Evolutionary conservation across 1,140 invertebrate genomes (phyloP).

Genomic region (Prorops nasuta): DNA sequence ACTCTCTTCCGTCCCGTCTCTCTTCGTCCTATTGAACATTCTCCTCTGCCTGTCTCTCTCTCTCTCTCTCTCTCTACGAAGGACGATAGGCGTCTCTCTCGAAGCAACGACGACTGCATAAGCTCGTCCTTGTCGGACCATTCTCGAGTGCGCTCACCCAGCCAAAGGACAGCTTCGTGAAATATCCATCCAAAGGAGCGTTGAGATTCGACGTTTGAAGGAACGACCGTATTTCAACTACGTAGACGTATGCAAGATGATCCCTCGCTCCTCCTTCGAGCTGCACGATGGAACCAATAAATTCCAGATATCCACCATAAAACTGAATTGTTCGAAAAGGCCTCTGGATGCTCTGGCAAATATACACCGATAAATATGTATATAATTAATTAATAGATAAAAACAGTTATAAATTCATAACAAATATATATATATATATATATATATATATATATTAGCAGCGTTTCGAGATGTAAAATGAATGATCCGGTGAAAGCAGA

Average conservation of each 20-base stretch:
- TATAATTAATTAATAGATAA: no score
- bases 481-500: no score
- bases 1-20: conserved; percentile 1
- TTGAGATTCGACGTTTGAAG: conserved; percentile 18
- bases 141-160: conserved; percentile 1
- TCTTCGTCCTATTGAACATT: neutral
- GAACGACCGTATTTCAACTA: conserved; percentile 9
- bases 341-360: no score
- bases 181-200: conserved; percentile 18
- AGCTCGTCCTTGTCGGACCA: conserved; percentile 1
- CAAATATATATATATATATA: no score
- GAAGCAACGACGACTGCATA: neutral
- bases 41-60: neutral
- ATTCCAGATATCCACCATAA: no score
- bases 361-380: no score
- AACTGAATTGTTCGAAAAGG: no score
- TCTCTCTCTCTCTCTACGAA: conserved; percentile 3
- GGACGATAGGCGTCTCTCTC: neutral
- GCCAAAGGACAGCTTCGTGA: conserved; percentile 19
- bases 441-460: no score
- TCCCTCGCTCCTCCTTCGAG: no score
- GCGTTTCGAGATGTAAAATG: no score
- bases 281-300: no score
- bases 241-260: neutral
- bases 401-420: no score